Percentiles rank a stretch among this genome's conserved stretches.
phyloP scores from a whole-genome alignment of 2,113 vertebrate species.

The Rissa tridactyla region DNA sequence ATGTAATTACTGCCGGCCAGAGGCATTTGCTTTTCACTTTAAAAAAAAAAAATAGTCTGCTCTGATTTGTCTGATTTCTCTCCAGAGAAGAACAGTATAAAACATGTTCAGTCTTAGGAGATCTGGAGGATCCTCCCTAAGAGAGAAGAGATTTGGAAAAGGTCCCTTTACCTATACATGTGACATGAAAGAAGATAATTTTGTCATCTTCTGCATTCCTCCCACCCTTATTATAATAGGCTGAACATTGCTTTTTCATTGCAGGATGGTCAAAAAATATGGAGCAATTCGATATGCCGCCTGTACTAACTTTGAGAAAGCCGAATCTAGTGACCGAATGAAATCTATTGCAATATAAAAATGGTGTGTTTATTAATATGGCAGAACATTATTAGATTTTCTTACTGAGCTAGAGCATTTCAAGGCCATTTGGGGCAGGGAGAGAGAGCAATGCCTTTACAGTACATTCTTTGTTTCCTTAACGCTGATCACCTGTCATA shows the following conservation, averaged over 20 bases:
- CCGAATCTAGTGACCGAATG: neutral
- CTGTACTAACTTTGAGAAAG: neutral
- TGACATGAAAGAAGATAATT: neutral
- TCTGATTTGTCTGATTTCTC: slow-evolving; percentile 13
- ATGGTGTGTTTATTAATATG: slow-evolving; percentile 49
- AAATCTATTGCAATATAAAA: slow-evolving; percentile 25
- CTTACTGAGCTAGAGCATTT: slow-evolving; percentile 18
- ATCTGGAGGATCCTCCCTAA: neutral
- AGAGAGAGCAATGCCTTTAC: slow-evolving; percentile 13
- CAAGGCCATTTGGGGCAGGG: neutral
- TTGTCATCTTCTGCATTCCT: neutral
- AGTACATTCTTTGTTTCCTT: slow-evolving; percentile 63
- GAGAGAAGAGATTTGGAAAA: neutral
- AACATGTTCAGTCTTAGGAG: neutral
- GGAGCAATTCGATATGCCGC: neutral
- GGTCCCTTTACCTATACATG: neutral
- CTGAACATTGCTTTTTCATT: neutral
- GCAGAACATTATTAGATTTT: slow-evolving; percentile 43
- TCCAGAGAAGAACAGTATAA: neutral
- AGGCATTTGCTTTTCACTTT: slow-evolving; percentile 1
- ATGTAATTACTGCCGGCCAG: slow-evolving; percentile 31
- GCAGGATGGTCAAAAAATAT: neutral
- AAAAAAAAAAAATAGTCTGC: neutral
- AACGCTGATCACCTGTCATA: slow-evolving; percentile 65
- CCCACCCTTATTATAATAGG: neutral